Base-by-base conservation (phyloP, 2,888 invertebrate genomes). In the Malthinus flaveolus region DNA sequence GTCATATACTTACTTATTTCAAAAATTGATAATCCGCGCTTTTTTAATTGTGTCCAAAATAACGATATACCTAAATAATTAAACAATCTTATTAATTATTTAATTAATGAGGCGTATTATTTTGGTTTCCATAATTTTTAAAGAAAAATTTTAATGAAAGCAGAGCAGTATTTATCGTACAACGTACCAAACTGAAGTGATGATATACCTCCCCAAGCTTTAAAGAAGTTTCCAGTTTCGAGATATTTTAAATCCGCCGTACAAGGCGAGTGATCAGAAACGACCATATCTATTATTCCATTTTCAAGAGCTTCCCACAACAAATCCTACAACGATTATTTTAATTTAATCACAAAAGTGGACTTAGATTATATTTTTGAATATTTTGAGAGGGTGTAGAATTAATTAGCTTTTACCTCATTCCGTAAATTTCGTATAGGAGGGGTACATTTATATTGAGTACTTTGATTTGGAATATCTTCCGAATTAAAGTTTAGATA, bases 191-290 rank as follows among this genome's bases (percentile, higher is more conserved):
- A 86, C 73, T 90, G 90, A 15, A 90, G 77, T 0, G 89, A 88
- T 1, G 88, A 85, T 59, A 90, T 87, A 45, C 90, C 90, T 32
- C 88, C 88, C 88, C 88, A 89, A 31, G 89, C 88, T 65, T 83
- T 82, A 57, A 88, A 71, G 69, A 88, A 89, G 68, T 88, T 82
- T 31, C 85, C 84, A 49, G 71, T 71, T 2, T 76, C 60, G 11
- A 74, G 66, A 9, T 70, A 69, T 66, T 88, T 88, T 8, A 84
- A 78, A 12, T 86, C 85, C 0, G 87, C 84, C 8, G 87, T 86
- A 59, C 87, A 86, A 0, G 88, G 86, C 1, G 87, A 87, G 73
- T 89, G 88, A 72, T 88, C 87, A 0, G 87, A 88, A 7, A 85
- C 85, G 1, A 88, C 84, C 76, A 87, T 78, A 65, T 87, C 85